These are phyloP conservation scores for Calliphora vomitoria DNA, from an alignment of 2,888 invertebrate genomes.

Conservation along the genomic window DNA sequence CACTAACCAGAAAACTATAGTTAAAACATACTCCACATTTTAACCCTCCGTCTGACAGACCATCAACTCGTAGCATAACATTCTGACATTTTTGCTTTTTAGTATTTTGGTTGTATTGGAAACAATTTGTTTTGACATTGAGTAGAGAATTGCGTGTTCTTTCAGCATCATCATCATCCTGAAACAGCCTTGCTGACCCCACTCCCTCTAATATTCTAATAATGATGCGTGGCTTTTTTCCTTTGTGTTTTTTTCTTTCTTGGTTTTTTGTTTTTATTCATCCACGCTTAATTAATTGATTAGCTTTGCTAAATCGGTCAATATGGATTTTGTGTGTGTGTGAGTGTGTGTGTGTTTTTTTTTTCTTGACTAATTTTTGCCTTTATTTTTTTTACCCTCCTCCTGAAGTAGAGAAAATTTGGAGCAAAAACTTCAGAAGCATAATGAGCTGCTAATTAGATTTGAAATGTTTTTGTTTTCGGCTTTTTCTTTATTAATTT, in stretches of 20 bases:
- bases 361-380: slow-evolving; percentile 66
- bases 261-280: slow-evolving; percentile 68
- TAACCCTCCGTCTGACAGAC: not conserved
- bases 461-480: slow-evolving; percentile 76
- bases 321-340: slow-evolving; percentile 79
- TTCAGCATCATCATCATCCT: slow-evolving; percentile 36
- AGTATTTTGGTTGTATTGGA: slow-evolving; percentile 72
- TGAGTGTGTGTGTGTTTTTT: slow-evolving; percentile 1
- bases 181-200: slow-evolving; percentile 10
- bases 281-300: slow-evolving; percentile 82
- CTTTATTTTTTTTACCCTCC: slow-evolving; percentile 51
- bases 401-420: not conserved
- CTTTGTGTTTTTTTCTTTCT: slow-evolving; percentile 6
- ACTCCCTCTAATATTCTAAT: slow-evolving; percentile 19
- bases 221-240: slow-evolving; percentile 67
- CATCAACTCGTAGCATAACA: slow-evolving; percentile 76
- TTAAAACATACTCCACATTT: not conserved
- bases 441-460: slow-evolving; percentile 83
- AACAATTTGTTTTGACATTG: slow-evolving; percentile 71
- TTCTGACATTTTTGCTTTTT: slow-evolving; percentile 80
- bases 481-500: slow-evolving; percentile 38
- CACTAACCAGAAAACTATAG: too few species aligned
- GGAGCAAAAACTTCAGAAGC: slow-evolving; percentile 46
- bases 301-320: slow-evolving; percentile 84
- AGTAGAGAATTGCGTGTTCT: slow-evolving; percentile 60